Evolutionary conservation across 92 coral and sea anemone genomes (phyloP).

Genomic region (Palythoa caribaeorum): DNA sequence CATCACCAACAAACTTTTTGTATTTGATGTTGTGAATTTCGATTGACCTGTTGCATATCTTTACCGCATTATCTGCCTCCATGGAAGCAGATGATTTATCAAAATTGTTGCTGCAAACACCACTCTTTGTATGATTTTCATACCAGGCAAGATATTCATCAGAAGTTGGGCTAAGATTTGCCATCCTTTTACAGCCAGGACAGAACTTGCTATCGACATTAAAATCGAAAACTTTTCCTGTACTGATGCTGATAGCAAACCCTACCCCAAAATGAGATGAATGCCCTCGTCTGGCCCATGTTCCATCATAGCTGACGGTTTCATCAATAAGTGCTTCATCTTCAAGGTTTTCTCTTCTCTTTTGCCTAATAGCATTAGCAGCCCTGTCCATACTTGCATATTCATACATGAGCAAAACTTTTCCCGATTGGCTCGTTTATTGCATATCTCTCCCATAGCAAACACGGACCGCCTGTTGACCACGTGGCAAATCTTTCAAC

Average conservation of each 20-base stretch:
- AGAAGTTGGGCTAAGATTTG: background rate
- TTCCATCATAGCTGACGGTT: constrained; percentile 25
- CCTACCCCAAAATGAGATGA: constrained; percentile 21
- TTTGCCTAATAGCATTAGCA: constrained; percentile 13
- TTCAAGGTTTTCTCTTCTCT: background rate
- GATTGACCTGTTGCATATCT: constrained; percentile 2
- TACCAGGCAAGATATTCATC: constrained; percentile 29
- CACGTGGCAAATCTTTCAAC: constrained; percentile 19
- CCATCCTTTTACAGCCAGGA: constrained; percentile 4
- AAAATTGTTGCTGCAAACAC: background rate
- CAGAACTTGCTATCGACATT: constrained; percentile 32
- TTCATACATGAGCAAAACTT: constrained; percentile 12
- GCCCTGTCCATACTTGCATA: constrained; percentile 32
- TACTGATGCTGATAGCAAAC: constrained; percentile 23
- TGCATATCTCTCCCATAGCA: constrained; percentile 30
- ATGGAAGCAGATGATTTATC: constrained; percentile 16
- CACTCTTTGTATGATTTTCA: constrained; percentile 9
- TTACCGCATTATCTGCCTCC: constrained; percentile 21
- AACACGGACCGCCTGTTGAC: constrained; percentile 28
- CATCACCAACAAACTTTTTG: constrained; percentile 8
- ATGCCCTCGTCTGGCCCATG: constrained; percentile 38
- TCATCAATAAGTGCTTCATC: constrained; percentile 15
- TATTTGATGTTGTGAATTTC: background rate
- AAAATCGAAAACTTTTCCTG: constrained; percentile 22
- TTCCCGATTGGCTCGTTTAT: constrained; percentile 16